Conservation (phyloP, 2,888 invertebrate genomes). For the Oscheius sp. region DNA sequence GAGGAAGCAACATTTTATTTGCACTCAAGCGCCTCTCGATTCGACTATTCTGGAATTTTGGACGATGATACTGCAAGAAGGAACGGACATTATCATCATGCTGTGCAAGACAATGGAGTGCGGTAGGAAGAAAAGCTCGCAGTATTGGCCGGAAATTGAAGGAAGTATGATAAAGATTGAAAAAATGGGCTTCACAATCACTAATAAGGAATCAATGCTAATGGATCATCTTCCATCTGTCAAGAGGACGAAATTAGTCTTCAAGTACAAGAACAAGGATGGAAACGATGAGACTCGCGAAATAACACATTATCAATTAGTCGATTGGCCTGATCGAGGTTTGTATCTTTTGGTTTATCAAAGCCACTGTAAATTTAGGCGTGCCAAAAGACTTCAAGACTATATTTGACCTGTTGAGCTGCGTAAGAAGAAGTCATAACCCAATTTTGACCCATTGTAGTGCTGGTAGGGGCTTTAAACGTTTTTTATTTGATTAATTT, state of each 20-base stretch:
- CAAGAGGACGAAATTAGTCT: slow-evolving; percentile 5
- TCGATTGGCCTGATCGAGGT: slow-evolving; percentile 57
- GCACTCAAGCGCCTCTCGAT: slow-evolving; percentile 54
- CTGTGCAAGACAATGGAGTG: slow-evolving; percentile 56
- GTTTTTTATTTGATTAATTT: neutral
- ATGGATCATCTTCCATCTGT: slow-evolving; percentile 32
- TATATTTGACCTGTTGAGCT: slow-evolving; percentile 42
- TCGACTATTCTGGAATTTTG: slow-evolving; percentile 45
- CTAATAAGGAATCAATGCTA: neutral
- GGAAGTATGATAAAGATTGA: slow-evolving; percentile 28
- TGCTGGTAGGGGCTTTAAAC: slow-evolving; percentile 47
- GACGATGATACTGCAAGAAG: slow-evolving; percentile 46
- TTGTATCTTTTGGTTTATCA: too few species aligned
- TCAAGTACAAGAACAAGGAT: slow-evolving; percentile 27
- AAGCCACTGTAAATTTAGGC: too few species aligned
- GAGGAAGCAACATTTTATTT: slow-evolving; percentile 51
- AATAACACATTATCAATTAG: slow-evolving; percentile 5
- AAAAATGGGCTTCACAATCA: neutral
- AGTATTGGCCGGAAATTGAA: slow-evolving; percentile 54
- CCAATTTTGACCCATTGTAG: slow-evolving; percentile 59
- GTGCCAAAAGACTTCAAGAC: slow-evolving; percentile 36
- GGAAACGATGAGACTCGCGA: neutral
- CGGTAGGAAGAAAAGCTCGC: slow-evolving; percentile 78
- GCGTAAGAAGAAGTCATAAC: slow-evolving; percentile 46
- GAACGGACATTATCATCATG: slow-evolving; percentile 42